A percentile compares a stretch with the other conserved stretches of the same genome.
phyloP scores from a whole-genome alignment of 1,140 invertebrate genomes.

The Brachionus plicatilis region DNA sequence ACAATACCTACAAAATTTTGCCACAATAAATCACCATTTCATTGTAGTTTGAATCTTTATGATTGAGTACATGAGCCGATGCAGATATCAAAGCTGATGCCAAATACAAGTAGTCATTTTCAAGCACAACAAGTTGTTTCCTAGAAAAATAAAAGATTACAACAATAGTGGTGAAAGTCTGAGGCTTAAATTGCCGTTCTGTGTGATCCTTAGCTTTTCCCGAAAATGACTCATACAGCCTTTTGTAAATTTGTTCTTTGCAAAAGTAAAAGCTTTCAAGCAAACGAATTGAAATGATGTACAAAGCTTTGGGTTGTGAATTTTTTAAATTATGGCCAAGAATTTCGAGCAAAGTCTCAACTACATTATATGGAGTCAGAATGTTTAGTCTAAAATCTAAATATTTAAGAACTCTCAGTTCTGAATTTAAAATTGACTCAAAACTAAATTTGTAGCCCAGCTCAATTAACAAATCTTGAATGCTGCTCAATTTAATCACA shows the following conservation, averaged over 20 bases:
- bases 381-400: slow-evolving; percentile 7
- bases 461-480: neutral
- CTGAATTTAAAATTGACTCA: slow-evolving; percentile 22
- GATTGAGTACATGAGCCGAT: neutral
- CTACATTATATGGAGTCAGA: neutral
- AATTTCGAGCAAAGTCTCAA: slow-evolving; percentile 27
- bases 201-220: neutral
- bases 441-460: neutral
- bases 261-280: slow-evolving; percentile 15
- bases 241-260: neutral
- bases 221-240: neutral
- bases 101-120: slow-evolving; percentile 7
- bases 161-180: neutral
- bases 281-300: neutral
- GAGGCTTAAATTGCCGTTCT: neutral
- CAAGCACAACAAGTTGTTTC: neutral
- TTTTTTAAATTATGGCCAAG: slow-evolving; percentile 2
- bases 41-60: neutral
- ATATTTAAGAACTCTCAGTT: neutral
- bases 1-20: neutral
- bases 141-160: neutral
- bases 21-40: neutral
- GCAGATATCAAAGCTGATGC: neutral
- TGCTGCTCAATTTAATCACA: neutral
- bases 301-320: neutral